Evolutionary conservation across 2,888 invertebrate species (phyloP), one percentile per base, ranked within the genome.

Genomic region (Hypomecis punctinalis): DNA sequence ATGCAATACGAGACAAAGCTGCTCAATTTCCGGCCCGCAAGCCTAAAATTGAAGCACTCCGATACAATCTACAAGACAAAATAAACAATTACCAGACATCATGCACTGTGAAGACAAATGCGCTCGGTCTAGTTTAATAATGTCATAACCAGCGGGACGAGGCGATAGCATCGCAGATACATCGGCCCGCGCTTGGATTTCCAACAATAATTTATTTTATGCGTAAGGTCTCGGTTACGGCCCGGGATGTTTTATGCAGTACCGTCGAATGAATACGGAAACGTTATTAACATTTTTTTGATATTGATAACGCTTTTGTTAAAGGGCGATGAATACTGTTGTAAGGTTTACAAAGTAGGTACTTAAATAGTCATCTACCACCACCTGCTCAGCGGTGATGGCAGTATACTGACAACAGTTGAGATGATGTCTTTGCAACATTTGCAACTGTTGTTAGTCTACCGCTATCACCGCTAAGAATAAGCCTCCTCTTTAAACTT

Each of bases 171-270:
- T 89, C 86, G 75, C 76, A 80, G 84, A 86, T 88, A 86, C 85
- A 83, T 85, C 78, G 83, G 68, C 74, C 77, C 70, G 68, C 62
- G 73, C 77, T 82, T 81, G 81, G 83, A 87, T 88, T 86, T 81
- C 82, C 76, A 77, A 81, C 82, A 83, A 86, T 88, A 82, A 86
- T 87, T 88, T 88, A 88, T 86, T 88, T 88, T 85, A 85, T 85
- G 85, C 80, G 81, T 83, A 79, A 84, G 83, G 83, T 81, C 83
- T 83, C 81, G 76, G 81, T 83, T 83, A 81, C 82, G 69, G 66
- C 54, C 62, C 75, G 53, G 79, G 76, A 85, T 83, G 81, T 82
- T 84, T 87, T 83, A 85, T 87, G 81, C 84, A 82, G 75, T 78
- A 76, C 73, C 78, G 71, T 70, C 72, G 70, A 84, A 84, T 80